Evolutionary conservation across 2,888 invertebrate genomes (phyloP).

Genomic region (Macrophya alboannulata): DNA sequence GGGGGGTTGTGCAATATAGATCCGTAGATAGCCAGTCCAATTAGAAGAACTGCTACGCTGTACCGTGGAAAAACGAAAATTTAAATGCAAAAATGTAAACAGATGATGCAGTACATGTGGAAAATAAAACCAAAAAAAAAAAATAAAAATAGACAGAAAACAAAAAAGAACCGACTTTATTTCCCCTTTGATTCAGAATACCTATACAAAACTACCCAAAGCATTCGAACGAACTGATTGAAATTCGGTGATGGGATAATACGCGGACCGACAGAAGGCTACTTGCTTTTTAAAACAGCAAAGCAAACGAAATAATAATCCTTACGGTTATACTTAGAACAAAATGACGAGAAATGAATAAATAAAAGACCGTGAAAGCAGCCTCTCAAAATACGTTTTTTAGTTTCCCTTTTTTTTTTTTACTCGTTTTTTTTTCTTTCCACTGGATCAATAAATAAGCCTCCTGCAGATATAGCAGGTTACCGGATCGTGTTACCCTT

Average conservation of each 20-base stretch:
- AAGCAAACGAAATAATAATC: not conserved
- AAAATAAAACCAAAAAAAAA: not conserved
- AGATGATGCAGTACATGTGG: not conserved
- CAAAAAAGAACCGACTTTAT: not conserved
- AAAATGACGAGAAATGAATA: not conserved
- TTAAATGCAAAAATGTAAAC: constrained; percentile 24
- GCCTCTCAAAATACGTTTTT: not conserved
- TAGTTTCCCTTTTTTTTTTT: not conserved
- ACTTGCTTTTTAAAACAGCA: not conserved
- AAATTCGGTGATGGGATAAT: constrained; percentile 26
- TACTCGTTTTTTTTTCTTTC: not conserved
- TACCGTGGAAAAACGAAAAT: constrained; percentile 48
- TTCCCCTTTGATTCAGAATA: not conserved
- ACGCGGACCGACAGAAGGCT: not conserved
- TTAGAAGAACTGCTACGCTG: constrained; percentile 69
- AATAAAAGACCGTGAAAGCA: not conserved
- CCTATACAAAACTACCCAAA: not conserved
- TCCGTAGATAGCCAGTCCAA: constrained; percentile 72
- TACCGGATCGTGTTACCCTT: constrained; percentile 31
- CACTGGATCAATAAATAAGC: constrained; percentile 30
- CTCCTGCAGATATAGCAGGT: not conserved
- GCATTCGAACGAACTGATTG: constrained; percentile 9
- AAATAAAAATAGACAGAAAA: not conserved
- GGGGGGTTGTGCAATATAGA: constrained; percentile 70
- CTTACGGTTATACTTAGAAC: not conserved